A percentile compares a stretch with the other conserved stretches of the same genome.
phyloP scores from a whole-genome alignment of 2,797 vertebrate genomes.

The Arctocebus calabarensis region DNA sequence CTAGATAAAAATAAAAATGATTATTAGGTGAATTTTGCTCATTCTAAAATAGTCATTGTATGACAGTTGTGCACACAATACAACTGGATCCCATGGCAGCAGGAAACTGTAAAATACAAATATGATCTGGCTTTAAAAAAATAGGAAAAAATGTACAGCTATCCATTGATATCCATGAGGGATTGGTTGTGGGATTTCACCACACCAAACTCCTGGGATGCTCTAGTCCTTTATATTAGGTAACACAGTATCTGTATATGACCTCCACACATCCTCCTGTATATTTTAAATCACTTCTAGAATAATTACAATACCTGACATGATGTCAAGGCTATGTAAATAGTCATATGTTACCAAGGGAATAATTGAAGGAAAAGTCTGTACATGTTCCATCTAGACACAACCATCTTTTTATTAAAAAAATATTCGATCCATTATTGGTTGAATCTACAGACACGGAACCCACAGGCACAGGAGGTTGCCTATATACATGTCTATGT shows the following conservation, averaged over 20 bases:
- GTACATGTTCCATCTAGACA: neutral
- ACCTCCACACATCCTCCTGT: neutral
- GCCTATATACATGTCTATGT: neutral
- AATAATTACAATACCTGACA: neutral
- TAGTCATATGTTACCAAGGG: neutral
- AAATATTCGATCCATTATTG: neutral
- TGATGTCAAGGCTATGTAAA: neutral
- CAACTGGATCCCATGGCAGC: neutral
- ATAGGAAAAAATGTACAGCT: neutral
- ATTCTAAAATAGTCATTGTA: slow-evolving; percentile 25
- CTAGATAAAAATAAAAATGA: neutral
- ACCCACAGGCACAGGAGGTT: neutral
- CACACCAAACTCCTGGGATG: neutral
- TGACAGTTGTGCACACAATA: neutral
- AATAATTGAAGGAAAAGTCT: neutral
- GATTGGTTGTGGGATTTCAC: neutral
- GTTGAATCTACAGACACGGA: neutral
- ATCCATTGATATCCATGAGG: neutral
- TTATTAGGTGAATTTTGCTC: neutral
- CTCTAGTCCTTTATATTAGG: neutral
- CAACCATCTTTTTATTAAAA: neutral
- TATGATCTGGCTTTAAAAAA: neutral
- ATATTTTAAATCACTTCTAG: neutral
- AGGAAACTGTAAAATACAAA: neutral
- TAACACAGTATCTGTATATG: neutral